Base-by-base conservation (phyloP, 2,888 invertebrate species). In the Leucania comma region DNA sequence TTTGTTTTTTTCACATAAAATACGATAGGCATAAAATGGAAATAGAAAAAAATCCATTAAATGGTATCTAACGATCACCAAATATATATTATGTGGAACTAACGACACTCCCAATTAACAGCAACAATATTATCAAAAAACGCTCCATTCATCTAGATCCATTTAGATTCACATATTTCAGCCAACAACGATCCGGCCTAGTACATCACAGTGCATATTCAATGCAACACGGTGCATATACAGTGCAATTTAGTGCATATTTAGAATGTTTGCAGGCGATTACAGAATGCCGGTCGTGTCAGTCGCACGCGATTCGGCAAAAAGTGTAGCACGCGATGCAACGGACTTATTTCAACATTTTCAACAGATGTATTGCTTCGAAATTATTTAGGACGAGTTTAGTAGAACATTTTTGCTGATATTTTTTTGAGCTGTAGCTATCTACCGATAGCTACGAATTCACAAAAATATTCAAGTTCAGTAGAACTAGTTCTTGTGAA, bases 321-420 rank as follows among this genome's bases (percentile, higher is more conserved):
- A 75, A 75, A 80, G 48, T 59, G 42, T 6, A 20, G 61, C 83
- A 83, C 85, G 82, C 82, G 69, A 85, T 63, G 71, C 59, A 53
- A 53, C 72, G 20, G 29, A 17, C 62, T 57, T 67, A 64, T 65
- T 79, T 59, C 20, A 48, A 24, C 56, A 61, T 35, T 60, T 57
- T 9, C 35, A 57, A 42, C 14, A 53, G 20, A 22, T 24, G 14
- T 57, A 72, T 46, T 58, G 42, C 38, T 78, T 46, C 14, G 6
- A 20, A 22, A 62, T 42, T 42, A 48, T 75, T 79, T 75, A 59
- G 53, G n/a, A 38, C 12, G 5, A 58, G 26, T 38, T 79, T n/a
- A 10, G 14, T 57, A 22, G 24, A 8, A 20, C 72, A 73, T 35
- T 4, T 57, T 51, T 46, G 50, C 35, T n/a, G n/a, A 29, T 50